Base-by-base conservation (phyloP, 1,140 invertebrate genomes). In the Eupeodes corollae region DNA sequence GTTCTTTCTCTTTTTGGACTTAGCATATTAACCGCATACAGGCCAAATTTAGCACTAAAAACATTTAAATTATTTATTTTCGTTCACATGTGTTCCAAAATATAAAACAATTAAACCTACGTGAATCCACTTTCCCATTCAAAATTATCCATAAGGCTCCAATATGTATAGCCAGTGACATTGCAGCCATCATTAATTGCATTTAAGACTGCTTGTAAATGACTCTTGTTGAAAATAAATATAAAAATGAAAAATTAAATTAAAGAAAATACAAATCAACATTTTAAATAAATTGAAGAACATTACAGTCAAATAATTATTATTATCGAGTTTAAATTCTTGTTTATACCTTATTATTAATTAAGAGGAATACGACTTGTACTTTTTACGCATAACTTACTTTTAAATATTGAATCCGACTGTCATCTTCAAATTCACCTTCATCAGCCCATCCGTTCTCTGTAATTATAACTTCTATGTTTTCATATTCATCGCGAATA, bases 121-220 rank as follows among this genome's bases (percentile, higher is more conserved):
- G 63, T 26, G 50, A 75, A 82, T 40, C 80, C 81, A 13, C 55
- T 58, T 1, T 63, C 60, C 85, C 86, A 90, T 67, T 90, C 86
- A 59, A 87, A 87, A 63, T 86, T 88, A 50, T 89, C 86, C 52
- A 88, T 68, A 0, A 90, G 59, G 50, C 79, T 82, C 85, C 86
- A 89, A 37, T 77, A 70, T 0, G 79, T 77, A 54, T 88, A 89
- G 0, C 73, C 80, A 13, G 69, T 61, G 0, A 89, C 74, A 34
- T 81, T 75, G 30, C 78, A 79, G 0, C 75, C 73, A 53, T 85
- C 79, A 13, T 70, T 52, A 5, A 87, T 75, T 1, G 84, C 82
- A 52, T 76, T 73, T 16, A 83, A 67, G 48, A 86, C 64, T 13
- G 79, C 72, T 46, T 76, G 74, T 14, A 88, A 70, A 57, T 87